A percentile compares a stretch with the other conserved stretches of the same genome.
Conservation (phyloP, 2,797 vertebrate genomes). For the Sebastes variabilis region DNA sequence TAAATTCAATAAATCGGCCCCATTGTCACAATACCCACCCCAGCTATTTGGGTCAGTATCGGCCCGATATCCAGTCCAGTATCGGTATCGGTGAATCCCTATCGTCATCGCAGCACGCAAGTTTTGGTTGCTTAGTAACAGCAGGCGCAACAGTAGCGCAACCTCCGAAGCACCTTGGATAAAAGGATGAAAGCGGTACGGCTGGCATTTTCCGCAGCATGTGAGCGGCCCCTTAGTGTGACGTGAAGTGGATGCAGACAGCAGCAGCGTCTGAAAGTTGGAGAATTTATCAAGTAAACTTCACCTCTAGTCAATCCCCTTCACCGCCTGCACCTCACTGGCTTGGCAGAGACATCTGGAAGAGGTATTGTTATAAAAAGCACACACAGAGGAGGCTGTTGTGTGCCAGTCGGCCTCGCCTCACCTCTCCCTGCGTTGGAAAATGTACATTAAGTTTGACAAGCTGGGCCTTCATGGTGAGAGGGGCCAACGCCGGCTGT, state of each 20-base stretch:
- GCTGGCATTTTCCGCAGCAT: no score
- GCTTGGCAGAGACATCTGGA: conserved; percentile 74
- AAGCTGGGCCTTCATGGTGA: conserved; percentile 79
- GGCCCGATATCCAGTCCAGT: no score
- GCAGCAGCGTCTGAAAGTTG: background rate
- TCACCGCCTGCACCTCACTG: conserved; percentile 43
- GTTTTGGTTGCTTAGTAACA: no score
- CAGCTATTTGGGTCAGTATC: no score
- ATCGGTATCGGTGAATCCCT: no score
- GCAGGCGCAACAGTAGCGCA: no score
- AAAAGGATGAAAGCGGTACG: no score
- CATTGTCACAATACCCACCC: no score
- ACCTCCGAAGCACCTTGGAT: no score
- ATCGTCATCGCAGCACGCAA: no score
- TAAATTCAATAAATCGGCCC: no score
- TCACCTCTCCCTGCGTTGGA: conserved; percentile 74
- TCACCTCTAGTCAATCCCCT: conserved; percentile 40
- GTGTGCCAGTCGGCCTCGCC: conserved; percentile 74
- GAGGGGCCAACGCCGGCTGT: conserved; percentile 68
- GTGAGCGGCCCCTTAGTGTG: background rate
- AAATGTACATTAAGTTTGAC: conserved; percentile 84
- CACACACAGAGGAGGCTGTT: conserved; percentile 75
- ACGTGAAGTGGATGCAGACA: background rate
- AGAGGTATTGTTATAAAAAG: conserved; percentile 79
- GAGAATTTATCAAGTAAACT: conserved; percentile 47